Evolutionary conservation across 1,140 invertebrate genomes (phyloP).

Genomic region (Diorhabda elongata): DNA sequence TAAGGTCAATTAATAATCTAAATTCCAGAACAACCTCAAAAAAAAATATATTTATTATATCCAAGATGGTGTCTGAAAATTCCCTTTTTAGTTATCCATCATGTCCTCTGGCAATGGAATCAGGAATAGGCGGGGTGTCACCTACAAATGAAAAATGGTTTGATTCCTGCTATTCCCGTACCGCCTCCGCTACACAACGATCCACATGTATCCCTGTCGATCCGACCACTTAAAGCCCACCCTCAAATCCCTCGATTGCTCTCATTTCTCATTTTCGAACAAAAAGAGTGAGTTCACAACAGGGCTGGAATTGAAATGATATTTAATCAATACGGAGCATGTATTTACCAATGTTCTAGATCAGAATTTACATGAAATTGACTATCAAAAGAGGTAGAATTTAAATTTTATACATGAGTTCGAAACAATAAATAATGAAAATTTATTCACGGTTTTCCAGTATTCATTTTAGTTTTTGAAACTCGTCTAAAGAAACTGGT

Average conservation of each 20-base stretch:
- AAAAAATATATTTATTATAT: background rate
- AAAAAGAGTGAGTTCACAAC: background rate
- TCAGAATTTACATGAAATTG: too few relatives aligned
- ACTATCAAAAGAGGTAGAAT: too few relatives aligned
- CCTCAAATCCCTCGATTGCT: background rate
- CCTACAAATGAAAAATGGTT: slow-evolving; percentile 2
- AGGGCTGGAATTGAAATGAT: background rate
- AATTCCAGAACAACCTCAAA: too few relatives aligned
- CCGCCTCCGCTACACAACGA: background rate
- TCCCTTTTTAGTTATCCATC: background rate
- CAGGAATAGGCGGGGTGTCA: background rate
- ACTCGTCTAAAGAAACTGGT: too few relatives aligned
- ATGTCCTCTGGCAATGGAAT: background rate
- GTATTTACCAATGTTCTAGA: too few relatives aligned
- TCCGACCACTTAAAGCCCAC: background rate
- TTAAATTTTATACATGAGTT: too few relatives aligned
- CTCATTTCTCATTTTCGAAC: slow-evolving; percentile 2
- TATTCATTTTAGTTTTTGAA: too few relatives aligned
- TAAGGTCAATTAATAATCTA: too few relatives aligned
- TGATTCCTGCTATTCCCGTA: background rate
- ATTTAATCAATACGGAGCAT: too few relatives aligned
- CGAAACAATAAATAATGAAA: too few relatives aligned
- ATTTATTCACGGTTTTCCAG: too few relatives aligned
- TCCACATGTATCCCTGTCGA: background rate
- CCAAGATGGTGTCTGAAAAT: background rate